phyloP scores from a whole-genome alignment of 2,113 vertebrate species.

The Mionectes macconnelli region DNA sequence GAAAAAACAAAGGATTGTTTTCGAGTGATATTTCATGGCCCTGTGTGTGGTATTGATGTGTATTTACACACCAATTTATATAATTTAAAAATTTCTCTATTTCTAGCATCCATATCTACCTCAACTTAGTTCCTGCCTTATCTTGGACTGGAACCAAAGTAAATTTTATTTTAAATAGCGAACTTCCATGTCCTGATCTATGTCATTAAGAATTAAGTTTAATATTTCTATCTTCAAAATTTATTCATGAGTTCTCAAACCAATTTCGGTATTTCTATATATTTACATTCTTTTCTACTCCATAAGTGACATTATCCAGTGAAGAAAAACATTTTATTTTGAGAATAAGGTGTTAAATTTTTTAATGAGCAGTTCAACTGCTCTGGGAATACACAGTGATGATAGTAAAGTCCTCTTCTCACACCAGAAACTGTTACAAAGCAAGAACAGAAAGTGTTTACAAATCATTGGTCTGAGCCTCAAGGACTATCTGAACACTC shows the following conservation, averaged over 20 bases:
- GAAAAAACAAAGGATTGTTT: not conserved
- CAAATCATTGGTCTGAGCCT: not conserved
- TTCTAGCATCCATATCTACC: not conserved
- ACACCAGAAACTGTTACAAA: not conserved
- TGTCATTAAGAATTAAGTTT: not conserved
- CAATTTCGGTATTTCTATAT: not conserved
- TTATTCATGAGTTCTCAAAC: not conserved
- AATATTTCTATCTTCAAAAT: not conserved
- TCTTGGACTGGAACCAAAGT: not conserved
- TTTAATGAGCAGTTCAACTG: not conserved
- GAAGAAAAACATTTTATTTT: not conserved
- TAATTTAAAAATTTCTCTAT: not conserved
- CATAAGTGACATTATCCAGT: not conserved
- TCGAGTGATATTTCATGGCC: not conserved
- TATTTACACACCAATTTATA: not conserved
- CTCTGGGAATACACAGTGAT: not conserved
- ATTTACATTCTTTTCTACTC: not conserved
- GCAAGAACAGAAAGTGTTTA: not conserved
- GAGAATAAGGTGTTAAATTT: not conserved
- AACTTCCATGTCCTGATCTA: not conserved
- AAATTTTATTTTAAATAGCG: not conserved
- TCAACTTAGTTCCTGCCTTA: not conserved
- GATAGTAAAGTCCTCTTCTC: not conserved
- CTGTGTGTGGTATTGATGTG: fast-evolving
- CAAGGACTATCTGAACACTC: not conserved